phyloP scores from a whole-genome alignment of 2,888 invertebrate species.

The Tromatobia lineatoria region DNA sequence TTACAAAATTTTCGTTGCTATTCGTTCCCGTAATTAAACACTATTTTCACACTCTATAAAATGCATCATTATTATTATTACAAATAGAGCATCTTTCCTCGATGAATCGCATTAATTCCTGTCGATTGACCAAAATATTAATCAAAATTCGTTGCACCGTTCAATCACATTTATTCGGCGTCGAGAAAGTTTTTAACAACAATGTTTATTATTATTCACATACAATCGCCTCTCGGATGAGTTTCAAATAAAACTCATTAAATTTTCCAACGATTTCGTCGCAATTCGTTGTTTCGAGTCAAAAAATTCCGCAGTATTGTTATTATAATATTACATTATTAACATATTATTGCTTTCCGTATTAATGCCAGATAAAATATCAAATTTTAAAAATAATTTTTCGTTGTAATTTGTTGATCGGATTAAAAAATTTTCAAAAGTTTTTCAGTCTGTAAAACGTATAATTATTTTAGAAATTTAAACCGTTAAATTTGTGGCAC shows the following conservation, averaged over 20 bases:
- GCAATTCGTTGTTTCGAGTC: background rate
- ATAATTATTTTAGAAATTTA: too few relatives aligned
- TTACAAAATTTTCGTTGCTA: background rate
- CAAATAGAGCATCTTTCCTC: background rate
- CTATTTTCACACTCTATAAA: background rate
- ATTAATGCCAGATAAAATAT: background rate
- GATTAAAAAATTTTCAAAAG: too few relatives aligned
- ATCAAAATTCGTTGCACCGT: background rate
- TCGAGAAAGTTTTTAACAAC: too few relatives aligned
- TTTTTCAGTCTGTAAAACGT: too few relatives aligned
- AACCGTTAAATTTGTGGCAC: background rate
- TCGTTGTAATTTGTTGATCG: too few relatives aligned
- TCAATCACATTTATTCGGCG: too few relatives aligned
- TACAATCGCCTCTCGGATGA: too few relatives aligned
- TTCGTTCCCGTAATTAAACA: background rate
- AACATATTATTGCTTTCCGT: too few relatives aligned
- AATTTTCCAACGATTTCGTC: background rate
- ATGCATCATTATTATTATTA: background rate
- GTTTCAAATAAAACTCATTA: too few relatives aligned
- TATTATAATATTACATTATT: background rate
- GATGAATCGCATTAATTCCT: background rate
- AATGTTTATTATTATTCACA: too few relatives aligned
- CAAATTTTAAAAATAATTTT: too few relatives aligned
- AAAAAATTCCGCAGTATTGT: background rate
- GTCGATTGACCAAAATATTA: too few relatives aligned